Conservation (phyloP, 2,888 invertebrate species). For the Ceramica pisi region DNA sequence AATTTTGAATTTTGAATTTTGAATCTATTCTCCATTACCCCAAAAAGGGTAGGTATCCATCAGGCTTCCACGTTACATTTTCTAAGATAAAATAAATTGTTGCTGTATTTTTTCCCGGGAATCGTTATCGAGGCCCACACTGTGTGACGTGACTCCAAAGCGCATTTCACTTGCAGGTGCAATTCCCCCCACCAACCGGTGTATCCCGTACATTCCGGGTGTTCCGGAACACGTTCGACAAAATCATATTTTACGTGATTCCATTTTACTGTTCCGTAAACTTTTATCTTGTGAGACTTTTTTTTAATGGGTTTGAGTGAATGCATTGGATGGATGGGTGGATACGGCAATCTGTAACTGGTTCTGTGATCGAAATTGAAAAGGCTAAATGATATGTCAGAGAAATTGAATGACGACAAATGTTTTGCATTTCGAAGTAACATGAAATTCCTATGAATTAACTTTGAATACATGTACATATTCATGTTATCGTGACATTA, state of each 20-base stretch:
- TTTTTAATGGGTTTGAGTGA: slow-evolving; percentile 45
- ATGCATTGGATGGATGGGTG: slow-evolving; percentile 7
- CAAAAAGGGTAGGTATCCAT: not conserved
- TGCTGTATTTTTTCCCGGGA: slow-evolving; percentile 49
- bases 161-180: slow-evolving; percentile 77
- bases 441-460: too few species aligned
- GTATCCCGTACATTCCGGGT: slow-evolving; percentile 65
- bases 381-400: not conserved
- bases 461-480: too few species aligned
- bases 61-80: slow-evolving; percentile 12
- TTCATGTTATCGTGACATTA: too few species aligned
- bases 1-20: too few species aligned
- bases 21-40: not conserved
- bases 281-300: slow-evolving; percentile 52
- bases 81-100: slow-evolving; percentile 57
- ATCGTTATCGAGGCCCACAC: slow-evolving; percentile 66
- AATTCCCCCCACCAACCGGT: slow-evolving; percentile 55
- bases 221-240: slow-evolving; percentile 82
- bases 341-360: not conserved
- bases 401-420: not conserved
- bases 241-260: slow-evolving; percentile 89
- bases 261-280: slow-evolving; percentile 75
- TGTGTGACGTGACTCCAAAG: slow-evolving; percentile 71
- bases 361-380: slow-evolving; percentile 1
- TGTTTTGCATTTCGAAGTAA: not conserved